Percentiles rank a stretch among this genome's conserved stretches.
phyloP scores from a whole-genome alignment of 53 echinoderm and acorn worm species.

The Stichopus horrens region DNA sequence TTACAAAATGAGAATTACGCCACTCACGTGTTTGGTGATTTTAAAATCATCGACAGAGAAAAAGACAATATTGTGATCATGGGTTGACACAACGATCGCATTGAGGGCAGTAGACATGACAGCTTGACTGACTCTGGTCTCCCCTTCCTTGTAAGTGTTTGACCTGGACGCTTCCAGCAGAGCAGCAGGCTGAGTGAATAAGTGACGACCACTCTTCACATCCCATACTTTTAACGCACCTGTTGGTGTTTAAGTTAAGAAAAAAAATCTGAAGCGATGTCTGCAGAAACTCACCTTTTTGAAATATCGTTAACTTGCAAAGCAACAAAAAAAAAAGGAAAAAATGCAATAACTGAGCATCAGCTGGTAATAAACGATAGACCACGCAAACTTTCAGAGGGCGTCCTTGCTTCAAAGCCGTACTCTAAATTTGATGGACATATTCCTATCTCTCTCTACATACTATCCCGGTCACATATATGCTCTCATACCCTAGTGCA shows the following conservation, averaged over 20 bases:
- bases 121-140: slow-evolving; percentile 40
- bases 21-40: slow-evolving; percentile 37
- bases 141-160: slow-evolving; percentile 31
- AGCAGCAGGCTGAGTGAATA: slow-evolving; percentile 27
- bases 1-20: background rate
- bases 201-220: background rate
- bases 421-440: too few relatives aligned
- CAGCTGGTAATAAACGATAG: too few relatives aligned
- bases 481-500: too few relatives aligned
- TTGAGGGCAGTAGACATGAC: slow-evolving; percentile 16
- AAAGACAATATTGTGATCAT: slow-evolving; percentile 42
- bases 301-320: too few relatives aligned
- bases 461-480: too few relatives aligned
- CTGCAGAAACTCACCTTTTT: background rate
- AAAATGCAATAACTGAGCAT: background rate
- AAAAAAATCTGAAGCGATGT: background rate
- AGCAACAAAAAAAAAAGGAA: background rate
- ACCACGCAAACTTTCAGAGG: too few relatives aligned
- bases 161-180: slow-evolving; percentile 33
- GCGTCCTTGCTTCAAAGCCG: too few relatives aligned
- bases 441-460: too few relatives aligned
- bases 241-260: background rate
- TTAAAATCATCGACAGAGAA: slow-evolving; percentile 31
- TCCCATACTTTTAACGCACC: slow-evolving; percentile 39
- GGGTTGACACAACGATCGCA: slow-evolving; percentile 13